Conservation (phyloP, 2,797 vertebrate genomes). For the Sebastolobus alascanus region DNA sequence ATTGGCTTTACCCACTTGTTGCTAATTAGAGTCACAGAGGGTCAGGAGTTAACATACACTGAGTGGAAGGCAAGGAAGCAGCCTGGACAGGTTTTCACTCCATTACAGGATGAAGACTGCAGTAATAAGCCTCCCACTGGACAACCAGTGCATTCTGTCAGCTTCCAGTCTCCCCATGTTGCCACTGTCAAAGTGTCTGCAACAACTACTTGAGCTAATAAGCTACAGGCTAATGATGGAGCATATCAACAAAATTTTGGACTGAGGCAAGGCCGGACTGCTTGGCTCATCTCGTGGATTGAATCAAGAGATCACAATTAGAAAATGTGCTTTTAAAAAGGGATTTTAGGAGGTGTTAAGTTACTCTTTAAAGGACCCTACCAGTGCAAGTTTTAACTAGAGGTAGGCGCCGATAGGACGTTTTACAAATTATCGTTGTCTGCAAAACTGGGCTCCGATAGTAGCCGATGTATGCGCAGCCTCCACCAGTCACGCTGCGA, state of each 20-base stretch:
- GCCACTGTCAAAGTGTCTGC: neutral
- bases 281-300: neutral
- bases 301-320: neutral
- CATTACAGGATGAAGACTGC: neutral
- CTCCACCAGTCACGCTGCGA: too few species aligned
- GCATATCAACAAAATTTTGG: neutral
- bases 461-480: too few species aligned
- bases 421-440: too few species aligned
- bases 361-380: neutral
- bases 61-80: neutral
- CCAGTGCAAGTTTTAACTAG: neutral
- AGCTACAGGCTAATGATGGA: constrained; percentile 3
- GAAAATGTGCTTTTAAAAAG: neutral
- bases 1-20: constrained; percentile 37
- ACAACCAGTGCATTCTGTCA: neutral
- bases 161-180: neutral
- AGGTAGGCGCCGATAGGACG: too few species aligned
- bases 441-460: too few species aligned
- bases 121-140: neutral
- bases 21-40: constrained; percentile 21
- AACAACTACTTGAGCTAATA: neutral
- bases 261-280: neutral
- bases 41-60: neutral
- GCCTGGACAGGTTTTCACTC: neutral
- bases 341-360: neutral